Percentiles rank a stretch among this genome's conserved stretches.
phyloP scores from a whole-genome alignment of 2,888 invertebrate species.

The Drosophila mimetica region DNA sequence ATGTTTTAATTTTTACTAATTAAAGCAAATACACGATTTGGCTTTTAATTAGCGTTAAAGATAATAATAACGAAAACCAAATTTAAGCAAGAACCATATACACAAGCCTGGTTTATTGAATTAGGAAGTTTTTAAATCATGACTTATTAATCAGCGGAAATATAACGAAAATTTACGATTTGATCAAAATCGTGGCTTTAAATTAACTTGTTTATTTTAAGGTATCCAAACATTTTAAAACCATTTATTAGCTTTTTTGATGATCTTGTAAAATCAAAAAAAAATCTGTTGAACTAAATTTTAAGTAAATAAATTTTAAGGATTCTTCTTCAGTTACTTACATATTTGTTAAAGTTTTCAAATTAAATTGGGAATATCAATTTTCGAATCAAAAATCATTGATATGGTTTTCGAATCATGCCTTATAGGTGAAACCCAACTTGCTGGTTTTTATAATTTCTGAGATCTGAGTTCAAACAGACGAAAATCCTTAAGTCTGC shows the following conservation, averaged over 20 bases:
- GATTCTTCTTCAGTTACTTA: too few relatives aligned
- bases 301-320: too few relatives aligned
- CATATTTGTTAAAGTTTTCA: too few relatives aligned
- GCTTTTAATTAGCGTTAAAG: neutral
- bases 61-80: neutral
- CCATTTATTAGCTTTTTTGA: neutral
- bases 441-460: too few relatives aligned
- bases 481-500: too few relatives aligned
- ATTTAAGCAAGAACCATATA: neutral
- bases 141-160: neutral
- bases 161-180: neutral
- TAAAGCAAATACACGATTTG: neutral
- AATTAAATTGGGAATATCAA: too few relatives aligned
- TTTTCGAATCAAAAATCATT: too few relatives aligned
- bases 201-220: neutral
- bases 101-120: neutral
- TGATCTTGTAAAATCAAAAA: too few relatives aligned
- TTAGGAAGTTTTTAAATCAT: neutral
- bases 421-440: too few relatives aligned
- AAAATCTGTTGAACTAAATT: too few relatives aligned
- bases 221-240: neutral
- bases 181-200: neutral
- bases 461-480: too few relatives aligned
- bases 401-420: too few relatives aligned
- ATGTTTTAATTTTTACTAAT: neutral